Base-by-base conservation (phyloP, 2,888 invertebrate species). In the Phalera bucephala region DNA sequence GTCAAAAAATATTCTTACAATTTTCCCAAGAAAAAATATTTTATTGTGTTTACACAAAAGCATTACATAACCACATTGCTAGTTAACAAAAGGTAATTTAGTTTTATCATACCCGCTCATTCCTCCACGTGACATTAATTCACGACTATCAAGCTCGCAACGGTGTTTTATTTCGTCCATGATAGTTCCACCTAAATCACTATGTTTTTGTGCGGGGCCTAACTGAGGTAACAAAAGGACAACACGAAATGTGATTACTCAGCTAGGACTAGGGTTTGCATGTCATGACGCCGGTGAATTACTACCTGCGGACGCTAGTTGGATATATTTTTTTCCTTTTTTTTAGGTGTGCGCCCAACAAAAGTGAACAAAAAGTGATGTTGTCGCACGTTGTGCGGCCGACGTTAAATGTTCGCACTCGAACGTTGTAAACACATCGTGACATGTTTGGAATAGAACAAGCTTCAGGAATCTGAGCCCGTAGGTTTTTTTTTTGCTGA, bases 181-280 rank as follows among this genome's bases (percentile, higher is more conserved):
- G 66, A 65, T n/a, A n/a, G n/a, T 57, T 52, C 53, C 49, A 47
- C 55, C 68, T 72, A 79, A 80, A 80, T 80, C 79, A 77, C 74
- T 52, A 60, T 55, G 77, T 77, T 77, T 77, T 75, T 76, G 74
- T 80, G 63, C 64, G 61, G 55, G 45, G 59, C 55, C 60, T 67
- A 59, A 61, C 66, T 54, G 71, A 67, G 68, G 55, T 59, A 71
- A 81, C 81, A 85, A 84, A 84, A 72, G 76, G 78, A 79, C 70
- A 71, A 74, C 81, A 82, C 67, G 80, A 78, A 82, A 83, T 79
- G 87, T 83, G 77, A 86, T 83, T 85, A 84, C 77, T 79, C 80
- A 77, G 78, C 53, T 65, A 64, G 69, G 64, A 64, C 70, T 52
- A 57, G 64, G 58, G 78, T 75, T 75, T 79, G 78, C 77, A 76